Conservation (phyloP, 2,888 invertebrate species). For the Microchrysa polita region DNA sequence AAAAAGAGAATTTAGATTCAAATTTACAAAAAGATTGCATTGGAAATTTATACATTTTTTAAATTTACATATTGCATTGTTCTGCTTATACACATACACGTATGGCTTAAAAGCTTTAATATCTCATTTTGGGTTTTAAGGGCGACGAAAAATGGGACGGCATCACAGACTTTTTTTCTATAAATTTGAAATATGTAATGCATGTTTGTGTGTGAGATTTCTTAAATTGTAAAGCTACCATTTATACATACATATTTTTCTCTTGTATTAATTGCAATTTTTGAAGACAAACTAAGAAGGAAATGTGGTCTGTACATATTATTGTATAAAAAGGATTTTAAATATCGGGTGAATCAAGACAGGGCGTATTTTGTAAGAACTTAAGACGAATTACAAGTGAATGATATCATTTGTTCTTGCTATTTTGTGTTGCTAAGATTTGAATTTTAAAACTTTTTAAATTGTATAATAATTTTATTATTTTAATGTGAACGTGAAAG, state of each 20-base stretch:
- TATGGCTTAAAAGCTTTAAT: neutral
- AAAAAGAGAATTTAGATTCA: neutral
- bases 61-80: neutral
- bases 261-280: no score
- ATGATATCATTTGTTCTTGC: no score
- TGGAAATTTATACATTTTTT: neutral
- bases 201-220: no score
- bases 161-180: conserved; percentile 38
- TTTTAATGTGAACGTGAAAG: no score
- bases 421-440: neutral
- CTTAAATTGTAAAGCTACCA: no score
- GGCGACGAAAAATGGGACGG: conserved; percentile 42
- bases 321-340: no score
- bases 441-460: neutral
- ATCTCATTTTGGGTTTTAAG: neutral
- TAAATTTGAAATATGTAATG: neutral
- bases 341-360: no score
- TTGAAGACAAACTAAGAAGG: no score
- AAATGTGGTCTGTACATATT: no score
- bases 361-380: no score
- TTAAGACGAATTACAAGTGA: neutral
- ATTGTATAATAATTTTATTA: neutral
- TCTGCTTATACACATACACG: neutral
- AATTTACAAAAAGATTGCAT: neutral
- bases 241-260: no score